Conservation (phyloP, 2,113 vertebrate species). For the Henicopernis longicauda region DNA sequence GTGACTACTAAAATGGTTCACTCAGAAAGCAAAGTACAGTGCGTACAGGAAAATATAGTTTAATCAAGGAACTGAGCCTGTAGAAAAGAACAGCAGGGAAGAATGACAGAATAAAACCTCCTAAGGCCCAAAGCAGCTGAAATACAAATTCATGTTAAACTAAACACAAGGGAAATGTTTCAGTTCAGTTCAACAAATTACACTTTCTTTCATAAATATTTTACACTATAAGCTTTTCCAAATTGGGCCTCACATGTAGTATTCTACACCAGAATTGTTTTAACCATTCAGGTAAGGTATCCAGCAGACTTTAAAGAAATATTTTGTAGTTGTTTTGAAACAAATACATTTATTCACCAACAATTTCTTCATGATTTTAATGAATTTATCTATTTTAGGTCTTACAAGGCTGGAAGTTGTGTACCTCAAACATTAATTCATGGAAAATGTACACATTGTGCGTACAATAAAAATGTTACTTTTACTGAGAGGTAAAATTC, state of each 20-base stretch:
- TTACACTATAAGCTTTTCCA: background rate
- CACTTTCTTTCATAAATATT: background rate
- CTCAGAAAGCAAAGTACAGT: background rate
- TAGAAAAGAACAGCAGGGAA: background rate
- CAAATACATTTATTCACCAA: background rate
- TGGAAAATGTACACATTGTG: background rate
- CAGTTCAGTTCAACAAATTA: background rate
- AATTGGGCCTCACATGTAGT: background rate
- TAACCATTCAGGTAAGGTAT: background rate
- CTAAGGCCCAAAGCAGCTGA: background rate
- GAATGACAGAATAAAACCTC: background rate
- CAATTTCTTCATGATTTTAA: background rate
- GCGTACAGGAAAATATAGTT: background rate
- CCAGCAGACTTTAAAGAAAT: background rate
- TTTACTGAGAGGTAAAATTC: background rate
- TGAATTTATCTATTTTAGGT: background rate
- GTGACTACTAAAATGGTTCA: background rate
- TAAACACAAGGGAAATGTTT: background rate
- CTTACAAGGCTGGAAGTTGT: background rate
- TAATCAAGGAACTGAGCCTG: background rate
- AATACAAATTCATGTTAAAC: background rate
- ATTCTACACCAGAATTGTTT: background rate
- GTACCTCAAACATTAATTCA: background rate
- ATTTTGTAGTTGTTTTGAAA: background rate
- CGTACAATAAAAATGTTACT: rapidly evolving